Percentiles rank a stretch among this genome's conserved stretches.
phyloP scores from a whole-genome alignment of 2,797 vertebrate species.

The Alcedo quadribrachys region DNA sequence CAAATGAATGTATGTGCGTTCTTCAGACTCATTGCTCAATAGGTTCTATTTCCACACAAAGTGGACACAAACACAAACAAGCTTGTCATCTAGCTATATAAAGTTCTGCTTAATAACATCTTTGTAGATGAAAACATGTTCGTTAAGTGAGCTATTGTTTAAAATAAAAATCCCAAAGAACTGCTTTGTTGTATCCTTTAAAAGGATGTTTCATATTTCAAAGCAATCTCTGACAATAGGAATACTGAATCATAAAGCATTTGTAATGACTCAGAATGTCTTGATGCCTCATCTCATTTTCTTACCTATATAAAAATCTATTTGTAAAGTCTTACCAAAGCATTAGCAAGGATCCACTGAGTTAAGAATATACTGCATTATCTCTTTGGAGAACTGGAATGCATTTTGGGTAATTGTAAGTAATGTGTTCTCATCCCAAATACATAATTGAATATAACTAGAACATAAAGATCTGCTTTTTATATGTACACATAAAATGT shows the following conservation, averaged over 20 bases:
- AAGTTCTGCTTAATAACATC: neutral
- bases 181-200: neutral
- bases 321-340: neutral
- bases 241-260: constrained; percentile 13
- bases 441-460: constrained; percentile 3
- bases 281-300: constrained; percentile 7
- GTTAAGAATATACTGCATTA: neutral
- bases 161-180: neutral
- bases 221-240: constrained; percentile 4
- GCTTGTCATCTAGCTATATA: neutral
- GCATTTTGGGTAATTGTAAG: neutral
- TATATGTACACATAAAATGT: neutral
- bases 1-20: neutral
- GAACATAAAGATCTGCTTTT: neutral
- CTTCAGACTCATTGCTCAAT: neutral
- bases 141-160: neutral
- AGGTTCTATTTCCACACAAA: neutral
- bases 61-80: neutral
- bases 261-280: neutral
- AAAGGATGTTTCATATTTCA: neutral
- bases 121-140: neutral
- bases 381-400: neutral
- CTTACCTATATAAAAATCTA: neutral
- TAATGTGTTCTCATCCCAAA: neutral
- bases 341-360: neutral